Conservation (phyloP, 2,888 invertebrate species). For the Myathropa florea region DNA sequence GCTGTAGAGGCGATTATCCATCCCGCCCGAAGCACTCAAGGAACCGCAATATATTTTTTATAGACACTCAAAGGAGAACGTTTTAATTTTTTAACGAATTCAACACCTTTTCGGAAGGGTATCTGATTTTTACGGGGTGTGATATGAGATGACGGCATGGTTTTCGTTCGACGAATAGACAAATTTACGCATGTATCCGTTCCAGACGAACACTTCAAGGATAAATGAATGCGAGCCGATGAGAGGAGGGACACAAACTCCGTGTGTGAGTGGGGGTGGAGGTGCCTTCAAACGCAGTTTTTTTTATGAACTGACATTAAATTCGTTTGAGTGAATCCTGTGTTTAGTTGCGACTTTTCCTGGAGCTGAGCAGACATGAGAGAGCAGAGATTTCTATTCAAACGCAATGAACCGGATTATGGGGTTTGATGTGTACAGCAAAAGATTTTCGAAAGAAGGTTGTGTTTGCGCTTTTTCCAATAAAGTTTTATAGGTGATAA, state of each 20-base stretch:
- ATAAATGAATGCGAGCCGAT: neutral
- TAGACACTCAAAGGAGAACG: neutral
- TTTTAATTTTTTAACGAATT: constrained; percentile 4
- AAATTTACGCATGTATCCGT: neutral
- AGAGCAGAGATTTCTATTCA: neutral
- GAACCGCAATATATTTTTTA: constrained; percentile 2
- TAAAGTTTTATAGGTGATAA: neutral
- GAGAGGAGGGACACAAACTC: neutral
- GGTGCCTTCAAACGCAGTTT: neutral
- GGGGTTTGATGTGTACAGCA: neutral
- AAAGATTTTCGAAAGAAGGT: neutral
- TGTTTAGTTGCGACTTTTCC: neutral
- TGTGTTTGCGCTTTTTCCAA: no score
- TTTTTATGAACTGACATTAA: neutral
- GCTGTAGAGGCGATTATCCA: neutral
- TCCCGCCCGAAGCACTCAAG: neutral
- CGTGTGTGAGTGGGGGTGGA: neutral
- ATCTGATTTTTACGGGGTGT: neutral
- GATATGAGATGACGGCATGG: neutral
- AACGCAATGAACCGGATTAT: neutral
- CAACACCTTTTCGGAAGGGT: neutral
- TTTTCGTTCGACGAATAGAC: neutral
- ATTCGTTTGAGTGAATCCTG: neutral
- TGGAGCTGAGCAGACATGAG: neutral
- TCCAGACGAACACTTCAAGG: neutral